Base-by-base conservation (phyloP, 2,888 invertebrate genomes). In the Cyclophora albipunctata region DNA sequence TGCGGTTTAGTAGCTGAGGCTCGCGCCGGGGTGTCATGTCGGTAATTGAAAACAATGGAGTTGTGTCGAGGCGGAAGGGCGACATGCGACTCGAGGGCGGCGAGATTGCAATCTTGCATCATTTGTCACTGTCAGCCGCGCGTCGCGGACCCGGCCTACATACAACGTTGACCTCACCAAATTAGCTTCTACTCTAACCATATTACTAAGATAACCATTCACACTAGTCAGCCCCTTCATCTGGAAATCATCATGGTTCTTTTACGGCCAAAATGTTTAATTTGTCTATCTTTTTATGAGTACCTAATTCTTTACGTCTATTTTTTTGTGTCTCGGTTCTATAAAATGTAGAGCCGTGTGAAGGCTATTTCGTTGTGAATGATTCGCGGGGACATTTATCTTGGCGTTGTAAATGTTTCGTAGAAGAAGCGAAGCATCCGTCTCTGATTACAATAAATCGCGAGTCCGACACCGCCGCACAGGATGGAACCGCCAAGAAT, bases 61-160 rank as follows among this genome's bases (percentile, higher is more conserved):
- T 75, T 69, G 75, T 72, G 52, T 50, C 69, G 74, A 79, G 71
- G 77, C 75, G 81, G 80, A 81, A 81, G 84, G 83, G 82, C 72
- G 78, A 71, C 63, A 66, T 63, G 67, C 69, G 72, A 55, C 66
- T 73, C 79, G 82, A 84, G 84, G 86, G 89, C 88, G 87, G 83
- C 90, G 87, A 92, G 93, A 93, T 93, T 91, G 90, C 90, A 92
- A 93, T 93, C 93, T 92, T 83, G 85, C 82, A 87, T 92, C 92
- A 93, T 93, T 93, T 93, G 92, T 93, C 93, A 93, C 91, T 92
- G 93, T 93, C 93, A 91, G 59, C 72, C 78, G 71, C 73, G 76
- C 71, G 69, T 71, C 68, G 70, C 71, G 67, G 66, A 75, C 80
- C 20, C 20, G 20, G 76, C 82, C 83, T 81, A 81, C 83, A 58